phyloP scores from a whole-genome alignment of 2,888 invertebrate genomes.

The Aspidiotus destructor region DNA sequence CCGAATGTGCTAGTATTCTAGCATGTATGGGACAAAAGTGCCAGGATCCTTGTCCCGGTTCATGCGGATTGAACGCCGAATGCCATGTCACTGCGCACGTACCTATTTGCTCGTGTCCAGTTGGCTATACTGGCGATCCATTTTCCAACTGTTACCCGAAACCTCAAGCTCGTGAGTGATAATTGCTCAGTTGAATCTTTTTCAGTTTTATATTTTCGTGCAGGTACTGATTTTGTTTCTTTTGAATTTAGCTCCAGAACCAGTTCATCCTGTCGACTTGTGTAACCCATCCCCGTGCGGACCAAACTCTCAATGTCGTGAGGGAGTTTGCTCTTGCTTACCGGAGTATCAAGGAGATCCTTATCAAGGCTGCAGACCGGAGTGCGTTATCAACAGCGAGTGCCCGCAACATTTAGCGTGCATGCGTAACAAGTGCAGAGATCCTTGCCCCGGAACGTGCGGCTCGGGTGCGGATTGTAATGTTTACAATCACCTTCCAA shows the following conservation, averaged over 20 bases:
- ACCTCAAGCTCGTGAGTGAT: slow-evolving; percentile 39
- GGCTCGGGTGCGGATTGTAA: slow-evolving; percentile 64
- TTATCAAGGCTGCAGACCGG: slow-evolving; percentile 62
- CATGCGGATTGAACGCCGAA: slow-evolving; percentile 44
- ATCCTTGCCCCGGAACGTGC: slow-evolving; percentile 67
- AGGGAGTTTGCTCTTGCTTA: slow-evolving; percentile 66
- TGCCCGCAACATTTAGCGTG: slow-evolving; percentile 64
- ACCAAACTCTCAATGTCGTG: slow-evolving; percentile 62
- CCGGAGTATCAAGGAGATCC: slow-evolving; percentile 63
- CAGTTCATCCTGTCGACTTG: slow-evolving; percentile 42
- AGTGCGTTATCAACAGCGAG: slow-evolving; percentile 67
- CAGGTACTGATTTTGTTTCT: background rate
- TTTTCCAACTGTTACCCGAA: slow-evolving; percentile 40
- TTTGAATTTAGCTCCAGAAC: slow-evolving; percentile 5
- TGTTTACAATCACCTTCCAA: slow-evolving; percentile 64
- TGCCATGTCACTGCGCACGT: slow-evolving; percentile 45
- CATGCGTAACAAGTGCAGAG: slow-evolving; percentile 61
- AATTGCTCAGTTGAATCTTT: background rate
- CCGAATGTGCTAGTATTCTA: slow-evolving; percentile 42
- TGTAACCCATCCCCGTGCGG: slow-evolving; percentile 66
- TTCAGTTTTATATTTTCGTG: background rate
- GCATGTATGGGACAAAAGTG: slow-evolving; percentile 44
- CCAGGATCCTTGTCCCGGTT: slow-evolving; percentile 43
- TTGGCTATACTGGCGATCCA: slow-evolving; percentile 41
- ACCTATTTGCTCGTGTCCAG: slow-evolving; percentile 44